Conservation (phyloP, 2,797 vertebrate genomes). For the Pseudochirops cupreus region DNA sequence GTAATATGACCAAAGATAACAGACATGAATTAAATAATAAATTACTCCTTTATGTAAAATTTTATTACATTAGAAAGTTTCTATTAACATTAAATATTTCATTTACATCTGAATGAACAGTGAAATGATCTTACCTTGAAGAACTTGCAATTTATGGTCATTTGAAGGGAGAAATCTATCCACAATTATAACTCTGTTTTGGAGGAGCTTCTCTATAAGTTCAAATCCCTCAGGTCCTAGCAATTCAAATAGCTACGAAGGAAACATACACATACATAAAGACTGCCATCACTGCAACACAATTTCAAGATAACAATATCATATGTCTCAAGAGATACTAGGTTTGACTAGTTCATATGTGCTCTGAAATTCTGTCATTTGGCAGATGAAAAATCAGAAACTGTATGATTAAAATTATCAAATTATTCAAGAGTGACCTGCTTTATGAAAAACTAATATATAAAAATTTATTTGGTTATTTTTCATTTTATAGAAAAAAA, state of each 20-base stretch:
- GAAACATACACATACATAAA: constrained; percentile 34
- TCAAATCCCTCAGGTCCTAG: constrained; percentile 96
- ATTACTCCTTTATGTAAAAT: constrained; percentile 48
- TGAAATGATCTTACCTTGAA: constrained; percentile 88
- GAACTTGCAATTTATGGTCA: constrained; percentile 86
- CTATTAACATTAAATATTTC: constrained; percentile 45
- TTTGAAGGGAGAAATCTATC: constrained; percentile 88
- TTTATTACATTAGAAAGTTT: constrained; percentile 42
- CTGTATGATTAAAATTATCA: background rate
- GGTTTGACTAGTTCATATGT: background rate
- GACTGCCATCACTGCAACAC: constrained; percentile 31
- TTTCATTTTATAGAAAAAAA: background rate
- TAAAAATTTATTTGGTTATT: background rate
- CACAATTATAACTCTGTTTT: constrained; percentile 91
- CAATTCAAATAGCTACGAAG: constrained; percentile 93
- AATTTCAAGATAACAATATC: constrained; percentile 19
- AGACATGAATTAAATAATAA: constrained; percentile 20
- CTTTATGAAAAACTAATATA: background rate
- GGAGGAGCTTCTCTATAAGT: constrained; percentile 95
- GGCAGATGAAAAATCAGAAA: background rate
- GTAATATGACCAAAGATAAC: background rate
- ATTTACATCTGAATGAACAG: constrained; percentile 45
- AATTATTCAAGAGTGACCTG: background rate
- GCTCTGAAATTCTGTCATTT: background rate
- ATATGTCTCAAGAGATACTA: background rate